Evolutionary conservation across 2,888 invertebrate genomes (phyloP), one percentile per base, ranked within the genome.

Genomic region (Ptilodon capucinus): DNA sequence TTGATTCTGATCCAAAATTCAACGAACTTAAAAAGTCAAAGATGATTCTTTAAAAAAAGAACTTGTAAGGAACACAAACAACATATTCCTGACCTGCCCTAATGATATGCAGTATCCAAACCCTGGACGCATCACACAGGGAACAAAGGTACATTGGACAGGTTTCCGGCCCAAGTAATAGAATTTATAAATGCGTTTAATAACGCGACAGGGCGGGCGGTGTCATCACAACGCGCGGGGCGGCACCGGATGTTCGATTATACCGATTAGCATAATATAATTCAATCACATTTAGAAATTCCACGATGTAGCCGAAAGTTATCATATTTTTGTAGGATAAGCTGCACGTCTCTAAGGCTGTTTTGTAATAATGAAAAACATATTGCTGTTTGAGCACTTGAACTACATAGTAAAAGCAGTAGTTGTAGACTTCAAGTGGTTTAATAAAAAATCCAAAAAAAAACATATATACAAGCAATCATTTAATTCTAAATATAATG

Each of bases 251-350:
- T 83, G 81, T 71, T 61, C 51, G 66, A 78, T 75, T 70, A 67
- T 62, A 55, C 58, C 49, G 64, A 85, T 86, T 84, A 83, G 69
- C 82, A 83, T 84, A 81, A 72, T 79, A 76, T 74, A 70, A 68
- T 68, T 69, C 68, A 57, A 65, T 66, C 62, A 61, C 62, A 63
- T 58, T 52, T 43, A 59, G 63, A 59, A 57, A 69, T 69, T 69
- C 55, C 56, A 60, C 60, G 63, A 57, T 58, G 62, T 54, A 51
- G 61, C 63, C 57, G 51, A 59, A 57, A 32, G 14, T 14, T 32
- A 14, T 32, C 2, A 7, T 32, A 14, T 4, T 28, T n/a, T 28
- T 28, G 3, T n/a, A n/a, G n/a, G n/a, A n/a, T n/a, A n/a, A n/a
- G n/a, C n/a, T n/a, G n/a, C n/a, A n/a, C n/a, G n/a, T n/a, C n/a